Evolutionary conservation across 2,797 vertebrate species (phyloP), one percentile per base, ranked within the genome.

Genomic region (Pagetopsis macropterus): DNA sequence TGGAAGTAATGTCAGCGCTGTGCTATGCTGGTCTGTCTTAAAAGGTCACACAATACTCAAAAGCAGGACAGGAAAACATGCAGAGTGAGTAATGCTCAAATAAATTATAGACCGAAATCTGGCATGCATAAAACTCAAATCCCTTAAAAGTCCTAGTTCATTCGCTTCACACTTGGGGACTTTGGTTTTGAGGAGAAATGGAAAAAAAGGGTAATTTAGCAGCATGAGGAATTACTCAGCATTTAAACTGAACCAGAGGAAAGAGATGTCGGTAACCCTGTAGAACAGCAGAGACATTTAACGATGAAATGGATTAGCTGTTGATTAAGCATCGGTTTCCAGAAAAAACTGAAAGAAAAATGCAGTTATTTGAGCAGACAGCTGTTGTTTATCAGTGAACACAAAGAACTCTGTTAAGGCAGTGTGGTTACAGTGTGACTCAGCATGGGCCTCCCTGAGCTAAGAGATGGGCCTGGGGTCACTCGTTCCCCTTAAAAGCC

Each of bases 351-450:
- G 27, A 7, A 71, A 82, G 64, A 78, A 60, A 58, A 58, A 45
- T 64, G 68, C 75, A 84, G 87, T 85, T 86, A 89, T 88, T 80
- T 72, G 55, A 85, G 75, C 31, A 65, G 81, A 89, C 91, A 93
- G 91, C 91, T 92, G 90, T 79, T 91, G 69, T 87, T 89, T 84
- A 89, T 89, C 87, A 84, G 79, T 17, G 16, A 68, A 82, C 71
- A 90, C 86, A 93, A 91, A 91, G 86, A 72, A 68, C 80, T 86
- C 72, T 77, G 83, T 91, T 87, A 84, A 67, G 82, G 76, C 76
- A 5, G 70, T 80, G 76, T 75, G 52, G 84, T 78, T 78, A 75
- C 70, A 89, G 79, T 84, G 70, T 91, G 92, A 93, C 79, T 92
- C 91, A 92, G 87, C 87, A 70, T 68, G 77, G 62, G 75, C 78